Evolutionary conservation across 2,888 invertebrate genomes (phyloP), one percentile per base, ranked within the genome.

Genomic region (Platerodrilus igneus): DNA sequence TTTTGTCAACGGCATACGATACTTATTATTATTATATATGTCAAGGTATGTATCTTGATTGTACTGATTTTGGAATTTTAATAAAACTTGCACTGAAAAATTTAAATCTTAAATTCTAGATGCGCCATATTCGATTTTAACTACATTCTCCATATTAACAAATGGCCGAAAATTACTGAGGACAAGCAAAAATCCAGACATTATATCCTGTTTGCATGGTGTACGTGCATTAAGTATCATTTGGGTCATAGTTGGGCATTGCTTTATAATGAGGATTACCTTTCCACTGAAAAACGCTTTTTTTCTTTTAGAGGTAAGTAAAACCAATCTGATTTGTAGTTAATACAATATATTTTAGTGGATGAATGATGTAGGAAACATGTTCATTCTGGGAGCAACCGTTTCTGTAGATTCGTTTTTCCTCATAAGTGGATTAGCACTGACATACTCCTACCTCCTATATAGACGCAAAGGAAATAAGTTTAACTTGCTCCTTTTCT

Each of bases 351-450:
- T 7, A 6, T 49, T 50, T 30, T 21, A 51, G 50, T 50, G 50
- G 41, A 42, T 33, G 17, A 10, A 21, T 1, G 21, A 41, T 9
- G 25, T 22, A 5, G 37, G 37, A 20, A 48, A 38, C 14, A 52
- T 50, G 49, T 43, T 44, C 21, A 35, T 51, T 3, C 32, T 49
- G 5, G 49, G 47, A 5, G 53, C 47, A 5, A 43, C 45, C 4
- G 38, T 53, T 8, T 35, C 51, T 2, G 81, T 81, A 1, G 81
- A 81, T 42, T 77, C 79, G 0, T 81, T 81, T 60, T 79, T 81
- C 54, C 59, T 76, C 13, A 60, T 81, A 49, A 77, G 78, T 51
- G 80, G 81, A 3, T 59, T 81, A 21, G 60, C 81, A 1, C 71
- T 73, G 38, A 69, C 74, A 2, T 74, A 72, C 38, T 43, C 62